Evolutionary conservation across 2,888 invertebrate species (phyloP).

Genomic region (Eledone cirrhosa): DNA sequence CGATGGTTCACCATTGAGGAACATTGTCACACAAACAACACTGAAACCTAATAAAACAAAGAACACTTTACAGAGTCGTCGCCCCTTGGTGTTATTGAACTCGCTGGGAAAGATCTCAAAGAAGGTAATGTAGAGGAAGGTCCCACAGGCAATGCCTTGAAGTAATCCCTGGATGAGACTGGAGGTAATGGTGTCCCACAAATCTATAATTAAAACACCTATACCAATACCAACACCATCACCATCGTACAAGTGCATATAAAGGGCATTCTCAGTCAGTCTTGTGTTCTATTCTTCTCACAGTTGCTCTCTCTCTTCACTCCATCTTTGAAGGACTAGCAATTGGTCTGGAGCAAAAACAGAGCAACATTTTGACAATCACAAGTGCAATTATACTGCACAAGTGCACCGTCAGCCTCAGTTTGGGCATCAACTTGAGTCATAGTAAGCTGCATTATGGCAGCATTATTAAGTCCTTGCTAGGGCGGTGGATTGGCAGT

Average conservation of each 20-base stretch:
- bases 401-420: constrained; percentile 72
- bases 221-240: constrained; percentile 28
- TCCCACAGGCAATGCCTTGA: constrained; percentile 90
- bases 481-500: no score
- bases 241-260: constrained; percentile 14
- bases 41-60: constrained; percentile 59
- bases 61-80: constrained; percentile 61
- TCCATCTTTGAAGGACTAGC: constrained; percentile 74
- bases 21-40: constrained; percentile 53
- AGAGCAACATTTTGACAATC: constrained; percentile 64
- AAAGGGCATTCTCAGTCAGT: constrained; percentile 64
- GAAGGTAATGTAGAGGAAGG: constrained; percentile 94
- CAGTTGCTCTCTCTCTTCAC: constrained; percentile 72
- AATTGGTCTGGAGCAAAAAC: constrained; percentile 69
- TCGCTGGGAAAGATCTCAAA: constrained; percentile 89
- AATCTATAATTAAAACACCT: constrained; percentile 60
- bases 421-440: constrained; percentile 70
- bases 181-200: constrained; percentile 51
- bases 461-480: constrained; percentile 63
- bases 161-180: constrained; percentile 66
- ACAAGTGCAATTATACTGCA: constrained; percentile 71
- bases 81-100: constrained; percentile 65
- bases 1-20: constrained; percentile 48
- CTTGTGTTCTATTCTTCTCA: constrained; percentile 68
- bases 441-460: constrained; percentile 66